Percentiles rank a stretch among this genome's conserved stretches.
Evolutionary conservation across 2,113 vertebrate genomes (phyloP).

Genomic region (Holacanthus passer): DNA sequence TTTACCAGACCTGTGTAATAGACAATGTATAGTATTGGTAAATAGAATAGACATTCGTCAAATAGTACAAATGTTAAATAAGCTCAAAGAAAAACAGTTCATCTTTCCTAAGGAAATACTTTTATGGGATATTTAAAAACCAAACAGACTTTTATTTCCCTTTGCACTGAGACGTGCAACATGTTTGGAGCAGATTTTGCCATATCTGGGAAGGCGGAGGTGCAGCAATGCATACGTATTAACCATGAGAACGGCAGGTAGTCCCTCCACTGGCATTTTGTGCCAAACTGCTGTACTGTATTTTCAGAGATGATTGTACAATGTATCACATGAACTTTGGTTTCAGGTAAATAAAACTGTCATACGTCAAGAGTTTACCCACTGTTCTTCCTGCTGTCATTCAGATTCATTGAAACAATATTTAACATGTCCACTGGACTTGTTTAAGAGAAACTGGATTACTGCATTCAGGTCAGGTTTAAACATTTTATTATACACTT

Average conservation of each 20-base stretch:
- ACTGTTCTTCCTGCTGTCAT: slow-evolving; percentile 1
- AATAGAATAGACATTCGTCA: slow-evolving; percentile 79
- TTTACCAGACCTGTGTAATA: slow-evolving; percentile 87
- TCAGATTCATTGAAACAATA: neutral
- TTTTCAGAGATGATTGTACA: slow-evolving; percentile 88
- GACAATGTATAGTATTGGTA: slow-evolving; percentile 89
- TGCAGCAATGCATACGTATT: slow-evolving; percentile 82
- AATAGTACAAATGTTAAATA: slow-evolving; percentile 86
- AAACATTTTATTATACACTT: slow-evolving; percentile 70
- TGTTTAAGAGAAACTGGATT: neutral
- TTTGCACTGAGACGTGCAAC: slow-evolving; percentile 90
- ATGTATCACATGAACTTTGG: slow-evolving; percentile 89
- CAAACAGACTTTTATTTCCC: slow-evolving; percentile 70
- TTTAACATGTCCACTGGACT: neutral
- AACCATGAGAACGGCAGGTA: slow-evolving; percentile 70
- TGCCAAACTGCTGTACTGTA: slow-evolving; percentile 89
- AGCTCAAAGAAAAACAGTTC: slow-evolving; percentile 85
- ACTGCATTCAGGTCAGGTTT: slow-evolving; percentile 5
- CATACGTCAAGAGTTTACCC: slow-evolving; percentile 81
- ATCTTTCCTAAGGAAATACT: slow-evolving; percentile 86
- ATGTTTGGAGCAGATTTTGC: slow-evolving; percentile 88
- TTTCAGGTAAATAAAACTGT: slow-evolving; percentile 96
- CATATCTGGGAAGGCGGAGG: slow-evolving; percentile 83
- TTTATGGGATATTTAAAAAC: slow-evolving; percentile 88
- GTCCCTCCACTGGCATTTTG: slow-evolving; percentile 84